A percentile compares a stretch with the other conserved stretches of the same genome.
Evolutionary conservation across 2,797 vertebrate genomes (phyloP).

Genomic region (Prionace glauca): DNA sequence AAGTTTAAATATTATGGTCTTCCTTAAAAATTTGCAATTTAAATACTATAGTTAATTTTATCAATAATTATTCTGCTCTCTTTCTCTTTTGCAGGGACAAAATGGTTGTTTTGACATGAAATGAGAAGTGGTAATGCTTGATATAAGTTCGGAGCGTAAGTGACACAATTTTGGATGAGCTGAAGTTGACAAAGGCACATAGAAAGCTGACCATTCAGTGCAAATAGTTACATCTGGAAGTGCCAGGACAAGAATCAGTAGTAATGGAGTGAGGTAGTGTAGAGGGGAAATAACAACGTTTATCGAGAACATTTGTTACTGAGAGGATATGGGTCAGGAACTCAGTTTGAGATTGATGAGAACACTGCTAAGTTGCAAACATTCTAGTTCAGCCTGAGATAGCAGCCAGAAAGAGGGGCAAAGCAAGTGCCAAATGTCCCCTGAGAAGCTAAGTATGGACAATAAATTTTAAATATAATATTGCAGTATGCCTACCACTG

Average conservation of each 20-base stretch:
- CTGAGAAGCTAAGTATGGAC: not conserved
- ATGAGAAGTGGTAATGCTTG: not conserved
- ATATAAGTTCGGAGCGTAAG: not conserved
- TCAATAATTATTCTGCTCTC: not conserved
- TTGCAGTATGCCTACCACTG: not conserved
- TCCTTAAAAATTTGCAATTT: not conserved
- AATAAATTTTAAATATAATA: not conserved
- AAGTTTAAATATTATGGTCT: not conserved
- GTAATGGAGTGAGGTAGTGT: not conserved
- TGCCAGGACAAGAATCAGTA: not conserved
- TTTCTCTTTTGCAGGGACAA: not conserved
- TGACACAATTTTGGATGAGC: too few species aligned
- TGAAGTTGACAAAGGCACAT: too few species aligned
- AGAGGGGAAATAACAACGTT: not conserved
- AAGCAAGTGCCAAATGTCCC: not conserved
- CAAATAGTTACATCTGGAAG: too few species aligned
- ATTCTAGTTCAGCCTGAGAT: not conserved
- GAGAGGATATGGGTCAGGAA: not conserved
- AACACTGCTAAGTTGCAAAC: not conserved
- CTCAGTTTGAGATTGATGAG: not conserved
- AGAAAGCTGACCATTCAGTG: too few species aligned
- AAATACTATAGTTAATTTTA: not conserved
- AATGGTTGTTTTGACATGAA: not conserved
- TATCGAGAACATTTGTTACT: not conserved
- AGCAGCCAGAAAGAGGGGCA: not conserved